A percentile compares a stretch with the other conserved stretches of the same genome.
phyloP scores from a whole-genome alignment of 1,140 invertebrate species.

The Lepidurus arcticus region DNA sequence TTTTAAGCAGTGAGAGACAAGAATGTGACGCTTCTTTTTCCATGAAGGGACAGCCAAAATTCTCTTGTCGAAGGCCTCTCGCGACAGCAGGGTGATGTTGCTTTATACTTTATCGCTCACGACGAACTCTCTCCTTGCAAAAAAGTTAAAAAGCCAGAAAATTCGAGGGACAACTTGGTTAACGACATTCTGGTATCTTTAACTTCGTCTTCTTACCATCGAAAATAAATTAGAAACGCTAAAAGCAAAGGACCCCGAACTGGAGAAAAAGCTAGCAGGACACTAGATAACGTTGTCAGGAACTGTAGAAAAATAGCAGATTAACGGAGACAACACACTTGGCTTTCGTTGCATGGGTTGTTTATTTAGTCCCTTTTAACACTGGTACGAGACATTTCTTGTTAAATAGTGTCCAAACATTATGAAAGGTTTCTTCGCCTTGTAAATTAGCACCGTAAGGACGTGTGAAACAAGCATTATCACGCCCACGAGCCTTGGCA shows the following conservation, averaged over 20 bases:
- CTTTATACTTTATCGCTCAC: background rate
- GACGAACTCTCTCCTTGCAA: background rate
- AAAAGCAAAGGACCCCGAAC: too few species aligned
- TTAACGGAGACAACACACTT: too few species aligned
- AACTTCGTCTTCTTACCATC: too few species aligned
- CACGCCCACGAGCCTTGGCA: slow-evolving; percentile 5
- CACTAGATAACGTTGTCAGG: too few species aligned
- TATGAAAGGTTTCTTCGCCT: background rate
- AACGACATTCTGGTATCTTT: too few species aligned
- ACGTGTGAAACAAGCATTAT: slow-evolving; percentile 7
- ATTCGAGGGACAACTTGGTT: too few species aligned
- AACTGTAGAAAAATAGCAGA: too few species aligned
- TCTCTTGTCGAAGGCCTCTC: background rate
- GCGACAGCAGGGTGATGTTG: background rate
- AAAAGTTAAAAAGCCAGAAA: too few species aligned
- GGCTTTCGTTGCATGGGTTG: too few species aligned
- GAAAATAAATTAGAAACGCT: too few species aligned
- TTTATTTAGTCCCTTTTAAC: slow-evolving; percentile 1
- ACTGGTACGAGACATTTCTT: background rate
- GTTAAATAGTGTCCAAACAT: background rate
- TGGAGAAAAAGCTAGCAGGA: too few species aligned
- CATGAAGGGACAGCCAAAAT: background rate
- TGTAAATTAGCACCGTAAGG: background rate
- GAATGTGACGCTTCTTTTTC: background rate
- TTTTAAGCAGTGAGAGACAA: background rate